Percentiles rank a stretch among this genome's conserved stretches.
Evolutionary conservation across 2,797 vertebrate species (phyloP).

Genomic region (Typhlichthys subterraneus): DNA sequence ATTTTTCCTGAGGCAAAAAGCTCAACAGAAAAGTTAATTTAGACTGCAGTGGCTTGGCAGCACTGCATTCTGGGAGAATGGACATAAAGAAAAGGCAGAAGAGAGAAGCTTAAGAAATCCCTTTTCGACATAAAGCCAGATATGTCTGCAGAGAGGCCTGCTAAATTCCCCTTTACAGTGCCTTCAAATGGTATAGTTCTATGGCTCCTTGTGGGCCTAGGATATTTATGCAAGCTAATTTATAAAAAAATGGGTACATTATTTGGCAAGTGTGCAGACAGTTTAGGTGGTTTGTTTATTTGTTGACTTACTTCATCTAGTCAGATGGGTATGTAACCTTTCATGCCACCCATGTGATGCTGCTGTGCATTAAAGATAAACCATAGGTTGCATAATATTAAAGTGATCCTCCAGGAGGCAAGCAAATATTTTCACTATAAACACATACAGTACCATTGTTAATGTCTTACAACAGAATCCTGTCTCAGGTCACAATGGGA

Average conservation of each 20-base stretch:
- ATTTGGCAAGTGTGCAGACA: slow-evolving; percentile 51
- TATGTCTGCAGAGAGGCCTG: slow-evolving; percentile 70
- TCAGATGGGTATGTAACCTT: slow-evolving; percentile 15
- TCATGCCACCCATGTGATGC: too few relatives aligned
- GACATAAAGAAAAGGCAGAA: slow-evolving; percentile 35
- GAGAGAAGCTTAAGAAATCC: slow-evolving; percentile 59
- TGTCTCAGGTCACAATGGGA: slow-evolving; percentile 11
- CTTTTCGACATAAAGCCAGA: slow-evolving; percentile 64
- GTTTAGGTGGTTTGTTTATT: slow-evolving; percentile 48
- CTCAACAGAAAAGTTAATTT: slow-evolving; percentile 50
- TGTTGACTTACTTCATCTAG: slow-evolving; percentile 56
- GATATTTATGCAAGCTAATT: slow-evolving; percentile 68
- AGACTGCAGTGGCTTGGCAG: slow-evolving; percentile 59
- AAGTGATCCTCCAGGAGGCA: slow-evolving; percentile 16
- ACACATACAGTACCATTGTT: not conserved
- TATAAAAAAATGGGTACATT: slow-evolving; percentile 42
- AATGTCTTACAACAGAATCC: not conserved
- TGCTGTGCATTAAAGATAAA: slow-evolving; percentile 18
- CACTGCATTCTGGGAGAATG: slow-evolving; percentile 50
- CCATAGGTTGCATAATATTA: slow-evolving; percentile 13
- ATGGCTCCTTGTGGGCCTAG: slow-evolving; percentile 61
- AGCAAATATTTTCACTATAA: not conserved
- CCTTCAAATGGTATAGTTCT: slow-evolving; percentile 66
- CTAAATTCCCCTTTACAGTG: slow-evolving; percentile 71
- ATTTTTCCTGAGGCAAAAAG: slow-evolving; percentile 41